Evolutionary conservation across 2,797 vertebrate genomes (phyloP), one percentile per base, ranked within the genome.

Genomic region (Brachymystax lenok): DNA sequence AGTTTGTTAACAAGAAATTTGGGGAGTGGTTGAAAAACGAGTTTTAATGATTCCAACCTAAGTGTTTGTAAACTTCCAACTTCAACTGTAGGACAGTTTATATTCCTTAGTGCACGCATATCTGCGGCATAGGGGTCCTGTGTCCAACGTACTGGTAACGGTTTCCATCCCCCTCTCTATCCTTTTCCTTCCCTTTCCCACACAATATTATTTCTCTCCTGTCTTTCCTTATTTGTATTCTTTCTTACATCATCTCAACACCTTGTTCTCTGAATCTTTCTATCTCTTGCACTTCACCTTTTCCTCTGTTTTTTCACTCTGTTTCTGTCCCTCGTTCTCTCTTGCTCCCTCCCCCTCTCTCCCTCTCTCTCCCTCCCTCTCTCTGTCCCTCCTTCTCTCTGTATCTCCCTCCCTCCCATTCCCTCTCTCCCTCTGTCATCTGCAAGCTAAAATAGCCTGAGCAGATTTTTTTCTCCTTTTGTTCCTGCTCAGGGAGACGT

Each of bases 401-500:
- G 59, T 64, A 54, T 19, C 14, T 63, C 27, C 75, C 59, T 69
- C 28, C 13, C 13, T 27, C 61, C 74, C 5, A 64, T 76, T 24
- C 50, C 71, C 61, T 86, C 86, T 88, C 84, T 83, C 64, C 71
- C 51, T 71, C 4, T 63, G 40, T 95, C 95, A 93, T 95, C 93
- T 92, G 87, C 89, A 89, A 81, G 90, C 94, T 92, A 95, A 96
- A 94, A 95, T 93, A 94, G 96, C 93, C 93, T 88, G 90, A 84
- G 93, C 91, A 95, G 95, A 94, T 93, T 95, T 95, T 94, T 95
- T 94, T 95, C 96, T 94, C 94, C 95, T 91, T 79, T 97, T 97
- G 96, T 96, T 95, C 94, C 94, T 91, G 95, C 94, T 95, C 93
- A 91, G 95, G 95, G 95, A 96, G 95, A 96, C 92, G 94, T 96